phyloP scores from a whole-genome alignment of 2,797 vertebrate genomes.

The Oophaga sylvatica region DNA sequence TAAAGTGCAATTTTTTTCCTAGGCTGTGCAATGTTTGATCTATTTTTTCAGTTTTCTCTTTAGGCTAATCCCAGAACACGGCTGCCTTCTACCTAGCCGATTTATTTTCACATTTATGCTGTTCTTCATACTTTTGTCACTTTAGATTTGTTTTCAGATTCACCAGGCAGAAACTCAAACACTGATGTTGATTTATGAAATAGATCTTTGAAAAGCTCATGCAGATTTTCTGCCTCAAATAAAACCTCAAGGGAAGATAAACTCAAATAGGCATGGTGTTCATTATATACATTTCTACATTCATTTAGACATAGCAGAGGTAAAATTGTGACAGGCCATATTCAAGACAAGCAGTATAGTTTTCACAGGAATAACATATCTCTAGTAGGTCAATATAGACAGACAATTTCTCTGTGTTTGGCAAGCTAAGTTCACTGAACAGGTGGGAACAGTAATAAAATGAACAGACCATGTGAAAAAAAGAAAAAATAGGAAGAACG shows the following conservation, averaged over 20 bases:
- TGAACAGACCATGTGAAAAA: background rate
- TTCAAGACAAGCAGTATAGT: slow-evolving; percentile 3
- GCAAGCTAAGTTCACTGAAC: background rate
- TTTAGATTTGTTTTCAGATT: slow-evolving; percentile 60
- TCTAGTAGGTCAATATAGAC: slow-evolving; percentile 4
- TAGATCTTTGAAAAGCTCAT: slow-evolving; percentile 58
- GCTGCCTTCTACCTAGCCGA: slow-evolving; percentile 55
- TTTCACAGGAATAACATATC: slow-evolving; percentile 15
- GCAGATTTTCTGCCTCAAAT: slow-evolving; percentile 57
- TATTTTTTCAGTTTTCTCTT: slow-evolving; percentile 52
- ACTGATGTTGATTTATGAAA: slow-evolving; percentile 63
- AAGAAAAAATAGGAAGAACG: background rate
- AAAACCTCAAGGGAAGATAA: slow-evolving; percentile 51
- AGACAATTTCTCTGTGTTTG: background rate
- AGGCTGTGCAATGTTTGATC: slow-evolving; percentile 45
- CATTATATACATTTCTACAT: slow-evolving; percentile 60
- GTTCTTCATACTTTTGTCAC: slow-evolving; percentile 62
- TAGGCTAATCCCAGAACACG: slow-evolving; percentile 49
- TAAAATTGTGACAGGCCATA: slow-evolving; percentile 45
- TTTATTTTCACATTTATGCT: slow-evolving; percentile 59
- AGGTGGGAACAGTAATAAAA: background rate
- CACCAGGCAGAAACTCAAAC: slow-evolving; percentile 60
- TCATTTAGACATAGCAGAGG: slow-evolving; percentile 55
- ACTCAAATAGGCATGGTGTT: slow-evolving; percentile 59
- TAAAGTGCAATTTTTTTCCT: slow-evolving; percentile 39